Base-by-base conservation (phyloP, 1,140 invertebrate species). In the Homalodisca vitripennis region DNA sequence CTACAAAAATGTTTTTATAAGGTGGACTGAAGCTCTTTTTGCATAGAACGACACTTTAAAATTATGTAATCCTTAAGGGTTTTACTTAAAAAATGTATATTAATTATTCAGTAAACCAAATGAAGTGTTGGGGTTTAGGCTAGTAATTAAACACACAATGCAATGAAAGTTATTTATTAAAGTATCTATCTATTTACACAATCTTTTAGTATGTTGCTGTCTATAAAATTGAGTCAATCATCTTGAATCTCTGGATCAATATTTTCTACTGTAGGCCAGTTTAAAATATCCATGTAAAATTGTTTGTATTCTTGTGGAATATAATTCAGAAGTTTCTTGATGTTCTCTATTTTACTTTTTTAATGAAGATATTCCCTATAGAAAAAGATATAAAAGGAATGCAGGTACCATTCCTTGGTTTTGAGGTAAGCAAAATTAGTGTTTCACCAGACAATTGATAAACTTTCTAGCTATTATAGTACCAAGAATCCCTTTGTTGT, bases 401-500 rank as follows among this genome's bases (percentile, higher is more conserved):
- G 6, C 6, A 17, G 6, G 17, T 41, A 10, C 6, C 6, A 41
- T 6, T 41, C 34, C 17, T 10, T 10, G 34, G 17, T 17, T 17
- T 41, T 41, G 34, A 41, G 6, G 34, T 17, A 41, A 41, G 17
- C 34, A 17, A 41, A 53, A 53, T 12, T 6, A 12, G 22, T 53
- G 48, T 17, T 6, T 20, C 22, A 67, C 66, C 22, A 67, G 22
- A 27, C 41, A 22, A 17, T 67, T 3, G 47, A 67, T 67, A 29
- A 67, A 67, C 24, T 51, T 22, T 29, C 66, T 67, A 6, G 66
- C 34, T 6, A 51, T 31, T 53, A 67, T 17, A 30, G 30, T 30
- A 30, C 27, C 53, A 68, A 53, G 53, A 46, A 48, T 26, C 14
- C 24, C 31, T 64, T 3, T 46, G 31, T 41, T 41, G 68, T 68